Conservation (phyloP, 2,797 vertebrate genomes). For the Lepus townsendii region DNA sequence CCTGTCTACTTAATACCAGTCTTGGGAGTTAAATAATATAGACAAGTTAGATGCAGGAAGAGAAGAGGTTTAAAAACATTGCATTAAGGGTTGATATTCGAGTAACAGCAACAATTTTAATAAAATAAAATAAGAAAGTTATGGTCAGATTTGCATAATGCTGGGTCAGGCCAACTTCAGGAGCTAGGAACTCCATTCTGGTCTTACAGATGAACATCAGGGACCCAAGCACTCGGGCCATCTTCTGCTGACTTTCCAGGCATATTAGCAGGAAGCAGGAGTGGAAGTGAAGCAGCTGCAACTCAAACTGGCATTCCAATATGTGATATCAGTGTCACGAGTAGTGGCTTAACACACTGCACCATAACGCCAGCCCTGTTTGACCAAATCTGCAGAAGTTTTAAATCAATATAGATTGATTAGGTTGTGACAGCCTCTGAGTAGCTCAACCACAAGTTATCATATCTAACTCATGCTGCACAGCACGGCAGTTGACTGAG, state of each 20-base stretch:
- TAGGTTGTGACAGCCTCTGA: not conserved
- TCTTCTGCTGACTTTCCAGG: too few relatives aligned
- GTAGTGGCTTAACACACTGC: too few relatives aligned
- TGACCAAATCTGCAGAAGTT: not conserved
- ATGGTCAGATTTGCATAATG: not conserved
- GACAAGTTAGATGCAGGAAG: not conserved
- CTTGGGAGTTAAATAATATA: not conserved
- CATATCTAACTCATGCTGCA: not conserved
- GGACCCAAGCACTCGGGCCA: too few relatives aligned
- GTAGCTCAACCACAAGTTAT: not conserved
- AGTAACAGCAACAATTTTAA: slow-evolving; percentile 1
- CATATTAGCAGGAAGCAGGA: too few relatives aligned
- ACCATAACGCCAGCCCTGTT: too few relatives aligned
- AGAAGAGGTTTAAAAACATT: not conserved
- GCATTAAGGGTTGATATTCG: not conserved
- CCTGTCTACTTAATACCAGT: not conserved
- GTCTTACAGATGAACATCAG: too few relatives aligned
- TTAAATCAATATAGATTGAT: not conserved
- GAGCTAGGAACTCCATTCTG: too few relatives aligned
- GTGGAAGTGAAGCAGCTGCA: too few relatives aligned
- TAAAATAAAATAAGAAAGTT: not conserved
- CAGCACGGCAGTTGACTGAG: not conserved
- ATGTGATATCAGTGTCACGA: too few relatives aligned
- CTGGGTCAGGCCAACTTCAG: not conserved
- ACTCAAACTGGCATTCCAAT: too few relatives aligned